A percentile compares a stretch with the other conserved stretches of the same genome.
phyloP scores from a whole-genome alignment of 2,797 vertebrate species.

The Ptychobarbus kaznakovi region DNA sequence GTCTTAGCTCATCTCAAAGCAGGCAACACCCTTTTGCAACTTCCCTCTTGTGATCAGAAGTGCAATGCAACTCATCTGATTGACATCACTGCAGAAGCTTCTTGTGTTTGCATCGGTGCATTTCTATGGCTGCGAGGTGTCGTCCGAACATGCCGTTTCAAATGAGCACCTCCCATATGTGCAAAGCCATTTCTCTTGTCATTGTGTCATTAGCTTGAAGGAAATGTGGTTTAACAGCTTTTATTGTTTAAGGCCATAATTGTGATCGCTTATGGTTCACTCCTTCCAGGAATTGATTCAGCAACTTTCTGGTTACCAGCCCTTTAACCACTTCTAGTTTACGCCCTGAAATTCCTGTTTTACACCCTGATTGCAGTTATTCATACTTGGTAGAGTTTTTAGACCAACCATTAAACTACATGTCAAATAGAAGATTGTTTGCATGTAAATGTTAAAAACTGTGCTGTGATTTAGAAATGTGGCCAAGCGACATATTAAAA shows the following conservation, averaged over 20 bases:
- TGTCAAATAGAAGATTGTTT: not conserved
- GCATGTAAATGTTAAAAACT: not conserved
- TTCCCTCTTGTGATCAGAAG: conserved; percentile 18
- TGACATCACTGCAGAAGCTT: not conserved
- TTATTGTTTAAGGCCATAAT: not conserved
- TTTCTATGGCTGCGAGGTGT: not conserved
- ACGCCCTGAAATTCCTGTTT: not conserved
- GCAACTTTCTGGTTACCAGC: not conserved
- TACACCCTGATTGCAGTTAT: not conserved
- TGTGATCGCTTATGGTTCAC: not conserved
- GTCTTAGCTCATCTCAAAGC: not conserved
- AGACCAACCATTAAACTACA: too few species aligned
- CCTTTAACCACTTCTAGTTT: not conserved
- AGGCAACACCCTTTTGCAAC: conserved; percentile 31
- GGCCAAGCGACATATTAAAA: not conserved
- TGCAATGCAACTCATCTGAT: not conserved
- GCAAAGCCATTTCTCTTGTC: not conserved
- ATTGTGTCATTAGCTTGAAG: not conserved
- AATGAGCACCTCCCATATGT: conserved; percentile 10
- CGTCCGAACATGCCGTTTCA: not conserved
- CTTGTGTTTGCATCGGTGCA: not conserved
- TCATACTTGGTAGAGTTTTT: too few species aligned
- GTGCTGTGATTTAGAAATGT: not conserved
- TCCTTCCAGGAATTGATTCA: not conserved
- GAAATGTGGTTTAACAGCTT: conserved; percentile 12